Percentiles rank a stretch among this genome's conserved stretches.
Conservation (phyloP, 2,888 invertebrate genomes). For the Capitulum mitella region DNA sequence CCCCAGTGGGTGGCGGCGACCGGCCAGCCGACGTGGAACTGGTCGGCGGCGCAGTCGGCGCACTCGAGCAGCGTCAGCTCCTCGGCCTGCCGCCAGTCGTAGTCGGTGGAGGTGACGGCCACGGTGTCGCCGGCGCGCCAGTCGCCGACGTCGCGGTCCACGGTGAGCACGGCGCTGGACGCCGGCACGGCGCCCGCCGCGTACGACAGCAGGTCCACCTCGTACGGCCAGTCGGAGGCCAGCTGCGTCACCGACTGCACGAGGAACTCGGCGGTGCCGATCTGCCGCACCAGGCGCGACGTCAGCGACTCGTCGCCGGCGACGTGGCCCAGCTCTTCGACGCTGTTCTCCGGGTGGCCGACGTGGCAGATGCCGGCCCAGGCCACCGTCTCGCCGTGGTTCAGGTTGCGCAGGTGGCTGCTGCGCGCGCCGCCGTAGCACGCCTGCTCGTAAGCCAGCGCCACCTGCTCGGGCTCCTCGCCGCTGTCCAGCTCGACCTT, state of each 20-base stretch:
- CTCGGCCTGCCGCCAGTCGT: constrained; percentile 21
- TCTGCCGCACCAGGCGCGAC: background rate
- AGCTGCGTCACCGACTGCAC: background rate
- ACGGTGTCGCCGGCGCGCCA: background rate
- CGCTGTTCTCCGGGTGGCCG: background rate
- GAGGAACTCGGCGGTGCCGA: background rate
- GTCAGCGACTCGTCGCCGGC: background rate
- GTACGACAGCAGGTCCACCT: background rate
- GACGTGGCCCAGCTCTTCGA: background rate
- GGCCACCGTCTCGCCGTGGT: background rate
- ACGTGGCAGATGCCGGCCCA: constrained; percentile 15
- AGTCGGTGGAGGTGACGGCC: background rate
- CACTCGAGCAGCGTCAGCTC: constrained; percentile 8
- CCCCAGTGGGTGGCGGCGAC: background rate
- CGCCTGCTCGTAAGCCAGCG: background rate
- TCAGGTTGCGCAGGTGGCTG: background rate
- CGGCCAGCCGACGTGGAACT: background rate
- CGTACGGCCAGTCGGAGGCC: background rate
- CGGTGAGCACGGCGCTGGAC: background rate
- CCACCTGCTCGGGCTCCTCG: background rate
- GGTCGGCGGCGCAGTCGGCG: background rate
- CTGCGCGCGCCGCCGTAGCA: background rate
- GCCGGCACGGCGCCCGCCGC: background rate
- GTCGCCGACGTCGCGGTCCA: background rate
- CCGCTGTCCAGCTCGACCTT: background rate